These are phyloP conservation scores for Eunapius fragilis DNA, from an alignment of 37 sponge, comb jelly and placozoan species.

Conservation along the genomic window DNA sequence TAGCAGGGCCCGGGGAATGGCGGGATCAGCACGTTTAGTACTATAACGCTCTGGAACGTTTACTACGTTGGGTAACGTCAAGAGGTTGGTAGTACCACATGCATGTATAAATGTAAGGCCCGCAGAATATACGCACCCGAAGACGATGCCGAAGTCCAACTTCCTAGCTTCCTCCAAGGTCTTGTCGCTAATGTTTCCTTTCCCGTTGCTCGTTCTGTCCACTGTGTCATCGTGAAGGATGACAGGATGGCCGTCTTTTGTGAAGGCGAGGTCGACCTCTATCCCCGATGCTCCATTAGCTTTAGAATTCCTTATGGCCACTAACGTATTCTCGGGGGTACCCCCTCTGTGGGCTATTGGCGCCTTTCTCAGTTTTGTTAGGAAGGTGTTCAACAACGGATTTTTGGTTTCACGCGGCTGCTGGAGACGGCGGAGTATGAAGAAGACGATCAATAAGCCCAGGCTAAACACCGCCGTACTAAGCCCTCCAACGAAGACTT, in stretches of 20 bases:
- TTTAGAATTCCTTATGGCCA: slow-evolving; percentile 40
- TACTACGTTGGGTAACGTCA: no score
- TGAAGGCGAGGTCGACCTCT: slow-evolving; percentile 69
- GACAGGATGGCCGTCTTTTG: slow-evolving; percentile 72
- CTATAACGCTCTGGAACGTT: no score
- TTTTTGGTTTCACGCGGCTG: background rate
- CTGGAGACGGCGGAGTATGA: background rate
- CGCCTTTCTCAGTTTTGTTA: background rate
- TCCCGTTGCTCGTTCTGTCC: slow-evolving; percentile 56
- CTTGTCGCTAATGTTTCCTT: slow-evolving; percentile 35
- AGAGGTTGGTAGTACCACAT: no score
- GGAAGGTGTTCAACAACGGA: background rate
- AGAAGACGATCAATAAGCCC: background rate
- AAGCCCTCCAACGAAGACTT: background rate
- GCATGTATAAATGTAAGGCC: no score
- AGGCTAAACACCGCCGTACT: background rate
- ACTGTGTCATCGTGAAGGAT: slow-evolving; percentile 60
- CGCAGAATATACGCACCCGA: slow-evolving; percentile 14
- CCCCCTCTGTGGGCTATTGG: slow-evolving; percentile 77
- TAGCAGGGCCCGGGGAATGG: no score
- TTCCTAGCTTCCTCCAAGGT: slow-evolving; percentile 56
- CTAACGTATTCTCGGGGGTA: slow-evolving; percentile 77
- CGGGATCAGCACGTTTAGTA: no score
- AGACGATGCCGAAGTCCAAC: slow-evolving; percentile 35
- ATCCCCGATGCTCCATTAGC: slow-evolving; percentile 55